Base-by-base conservation (phyloP, 2,888 invertebrate species). In the Myopa tessellatipennis region DNA sequence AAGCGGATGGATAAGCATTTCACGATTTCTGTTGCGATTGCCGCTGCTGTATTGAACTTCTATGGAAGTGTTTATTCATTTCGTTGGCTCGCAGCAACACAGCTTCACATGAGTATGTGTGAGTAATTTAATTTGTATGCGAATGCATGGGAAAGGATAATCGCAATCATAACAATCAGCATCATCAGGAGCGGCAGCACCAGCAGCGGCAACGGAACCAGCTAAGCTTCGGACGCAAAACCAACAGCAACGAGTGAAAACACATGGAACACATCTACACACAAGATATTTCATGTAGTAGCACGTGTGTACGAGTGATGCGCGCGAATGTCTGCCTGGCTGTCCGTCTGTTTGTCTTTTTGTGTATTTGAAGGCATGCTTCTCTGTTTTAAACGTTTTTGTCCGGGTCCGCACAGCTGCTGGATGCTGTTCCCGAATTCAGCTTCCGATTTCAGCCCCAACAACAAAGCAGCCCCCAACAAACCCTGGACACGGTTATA, bases 131-230 rank as follows among this genome's bases (percentile, higher is more conserved):
- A 76, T 78, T 76, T 78, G 76, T 78, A 76, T 76, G 76, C 76
- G 73, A 45, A 72, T 75, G 58, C 76, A 73, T 72, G 76, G 50
- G 26, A 63, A 70, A 76, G 78, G 78, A 78, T 78, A 78, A 78
- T 78, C 76, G 76, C 50, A 73, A 73, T 78, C 72, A 76, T 73
- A 78, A 78, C 76, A 72, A 78, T 78, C 76, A 74, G 34, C 69
- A 70, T 69, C 76, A 69, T 69, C 61, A 58, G 36, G 58, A 76
- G 18, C 76, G 58, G 34, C 69, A 69, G 16, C 55, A 55, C 61
- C 61, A 60, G 58, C 58, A 58, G 58, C 55, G 63, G 52, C 45
- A 69, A 34, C 38, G 58, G 16, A 58, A 16, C n/a, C 58, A 10
- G 16, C 26, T 14, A 38, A 40, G 67, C 67, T 14, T n/a, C 58